Conservation (phyloP, 1,140 invertebrate genomes). For the Halictus rubicundus region DNA sequence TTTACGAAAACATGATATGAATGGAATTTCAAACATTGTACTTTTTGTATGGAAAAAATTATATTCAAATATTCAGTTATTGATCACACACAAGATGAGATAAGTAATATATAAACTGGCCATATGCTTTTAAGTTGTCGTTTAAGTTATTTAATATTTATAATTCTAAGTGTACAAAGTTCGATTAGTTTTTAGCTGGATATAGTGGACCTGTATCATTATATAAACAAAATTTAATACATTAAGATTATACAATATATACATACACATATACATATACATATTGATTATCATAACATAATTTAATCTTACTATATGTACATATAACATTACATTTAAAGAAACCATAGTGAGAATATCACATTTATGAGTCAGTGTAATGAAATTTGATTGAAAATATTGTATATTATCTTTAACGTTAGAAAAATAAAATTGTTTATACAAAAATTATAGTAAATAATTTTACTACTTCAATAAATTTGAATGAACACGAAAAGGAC, state of each 20-base stretch:
- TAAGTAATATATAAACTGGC: background rate
- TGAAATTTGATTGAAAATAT: constrained; percentile 40
- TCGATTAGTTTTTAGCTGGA: constrained; percentile 48
- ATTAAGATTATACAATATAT: constrained; percentile 18
- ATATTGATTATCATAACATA: constrained; percentile 16
- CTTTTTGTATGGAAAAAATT: background rate
- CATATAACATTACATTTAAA: constrained; percentile 37
- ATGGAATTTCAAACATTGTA: background rate
- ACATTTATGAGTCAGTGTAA: constrained; percentile 24
- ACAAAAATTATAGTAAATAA: constrained; percentile 18
- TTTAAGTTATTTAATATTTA: constrained; percentile 16
- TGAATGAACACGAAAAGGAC: background rate
- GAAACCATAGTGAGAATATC: constrained; percentile 25
- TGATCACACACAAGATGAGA: background rate
- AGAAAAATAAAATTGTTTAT: constrained; percentile 30
- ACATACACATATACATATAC: background rate
- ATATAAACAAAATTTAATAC: constrained; percentile 20
- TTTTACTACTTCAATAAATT: constrained; percentile 16
- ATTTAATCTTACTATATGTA: constrained; percentile 38
- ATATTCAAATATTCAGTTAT: background rate
- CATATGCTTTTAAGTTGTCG: background rate
- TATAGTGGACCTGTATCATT: constrained; percentile 49
- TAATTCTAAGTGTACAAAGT: constrained; percentile 23
- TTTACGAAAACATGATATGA: background rate
- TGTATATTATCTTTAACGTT: constrained; percentile 41